Conservation (phyloP, 2,797 vertebrate genomes). For the Chromobotia macracanthus region DNA sequence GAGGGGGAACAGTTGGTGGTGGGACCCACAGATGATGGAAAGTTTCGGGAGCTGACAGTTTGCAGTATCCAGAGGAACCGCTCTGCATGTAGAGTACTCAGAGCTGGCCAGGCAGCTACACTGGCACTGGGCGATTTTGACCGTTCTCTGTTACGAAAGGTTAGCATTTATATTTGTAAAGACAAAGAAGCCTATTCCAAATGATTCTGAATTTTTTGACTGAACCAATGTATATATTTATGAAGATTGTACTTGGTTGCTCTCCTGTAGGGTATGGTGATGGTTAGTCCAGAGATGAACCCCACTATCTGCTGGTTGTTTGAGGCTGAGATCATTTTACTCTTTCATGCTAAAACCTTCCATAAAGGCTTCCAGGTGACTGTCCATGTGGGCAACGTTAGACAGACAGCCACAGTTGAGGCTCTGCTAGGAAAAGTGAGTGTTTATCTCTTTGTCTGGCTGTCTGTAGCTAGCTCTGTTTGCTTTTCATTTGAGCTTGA, state of each 20-base stretch:
- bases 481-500: neutral
- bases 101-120: slow-evolving; percentile 94
- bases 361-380: slow-evolving; percentile 98
- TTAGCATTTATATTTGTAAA: slow-evolving; percentile 51
- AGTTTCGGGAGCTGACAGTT: slow-evolving; percentile 88
- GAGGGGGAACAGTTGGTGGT: slow-evolving; percentile 95
- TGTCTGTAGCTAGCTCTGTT: neutral
- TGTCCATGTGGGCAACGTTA: slow-evolving; percentile 93
- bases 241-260: neutral
- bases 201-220: too few relatives aligned
- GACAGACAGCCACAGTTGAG: slow-evolving; percentile 93
- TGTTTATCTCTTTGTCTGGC: neutral
- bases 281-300: slow-evolving; percentile 98
- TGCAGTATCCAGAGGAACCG: slow-evolving; percentile 98
- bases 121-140: slow-evolving; percentile 92
- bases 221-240: too few relatives aligned
- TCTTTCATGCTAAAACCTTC: slow-evolving; percentile 96
- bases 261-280: slow-evolving; percentile 91
- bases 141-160: slow-evolving; percentile 93
- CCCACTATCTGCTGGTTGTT: slow-evolving; percentile 97
- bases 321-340: slow-evolving; percentile 93
- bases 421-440: slow-evolving; percentile 94
- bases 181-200: neutral
- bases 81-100: slow-evolving; percentile 90
- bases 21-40: slow-evolving; percentile 89